A percentile compares a stretch with the other conserved stretches of the same genome.
phyloP scores from a whole-genome alignment of 1,140 invertebrate genomes.

The Caerostris darwini region DNA sequence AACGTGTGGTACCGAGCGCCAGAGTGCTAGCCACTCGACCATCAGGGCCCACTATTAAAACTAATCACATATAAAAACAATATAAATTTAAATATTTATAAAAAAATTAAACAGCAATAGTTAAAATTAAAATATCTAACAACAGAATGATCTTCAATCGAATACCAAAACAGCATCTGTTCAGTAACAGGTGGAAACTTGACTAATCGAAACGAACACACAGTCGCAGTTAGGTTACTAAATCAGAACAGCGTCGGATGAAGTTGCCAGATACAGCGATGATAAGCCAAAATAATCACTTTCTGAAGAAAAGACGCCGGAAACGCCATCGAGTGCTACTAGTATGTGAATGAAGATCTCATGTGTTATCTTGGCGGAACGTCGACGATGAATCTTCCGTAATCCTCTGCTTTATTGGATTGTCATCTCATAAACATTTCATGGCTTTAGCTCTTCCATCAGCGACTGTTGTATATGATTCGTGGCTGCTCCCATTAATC shows the following conservation, averaged over 20 bases:
- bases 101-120: too few relatives aligned
- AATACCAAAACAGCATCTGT: too few relatives aligned
- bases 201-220: neutral
- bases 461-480: slow-evolving; percentile 1
- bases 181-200: neutral
- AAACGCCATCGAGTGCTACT: neutral
- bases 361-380: neutral
- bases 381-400: slow-evolving; percentile 37
- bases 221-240: neutral
- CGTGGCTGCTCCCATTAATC: neutral
- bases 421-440: slow-evolving; percentile 45
- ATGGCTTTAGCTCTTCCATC: neutral
- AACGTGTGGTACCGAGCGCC: too few relatives aligned
- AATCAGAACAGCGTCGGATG: neutral
- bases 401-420: slow-evolving; percentile 52
- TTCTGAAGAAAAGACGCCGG: neutral
- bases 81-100: too few relatives aligned
- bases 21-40: too few relatives aligned
- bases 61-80: too few relatives aligned
- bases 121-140: too few relatives aligned
- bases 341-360: neutral
- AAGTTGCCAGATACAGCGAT: neutral
- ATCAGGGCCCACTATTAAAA: too few relatives aligned
- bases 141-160: too few relatives aligned
- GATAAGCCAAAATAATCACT: neutral